Percentiles rank a stretch among this genome's conserved stretches.
These are phyloP conservation scores for Carpatolechia fugitivella DNA, from an alignment of 2,888 invertebrate genomes.

Conservation along the genomic window DNA sequence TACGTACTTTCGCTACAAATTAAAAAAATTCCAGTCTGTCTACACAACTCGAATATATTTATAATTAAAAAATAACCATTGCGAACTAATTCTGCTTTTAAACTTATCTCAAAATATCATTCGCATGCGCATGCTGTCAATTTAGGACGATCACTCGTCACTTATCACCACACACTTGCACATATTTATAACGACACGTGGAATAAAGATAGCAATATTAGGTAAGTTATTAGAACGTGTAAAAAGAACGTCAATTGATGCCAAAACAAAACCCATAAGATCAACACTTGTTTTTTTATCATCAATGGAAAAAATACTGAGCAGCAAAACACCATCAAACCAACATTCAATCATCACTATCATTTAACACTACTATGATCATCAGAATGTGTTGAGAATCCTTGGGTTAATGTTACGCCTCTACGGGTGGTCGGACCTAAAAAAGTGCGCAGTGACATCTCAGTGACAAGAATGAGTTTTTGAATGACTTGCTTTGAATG, in stretches of 20 bases:
- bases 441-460: conserved; percentile 3
- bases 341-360: not conserved
- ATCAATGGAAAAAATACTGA: not conserved
- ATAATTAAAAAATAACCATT: too few relatives aligned
- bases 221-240: too few relatives aligned
- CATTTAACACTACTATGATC: not conserved
- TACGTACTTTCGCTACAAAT: too few relatives aligned
- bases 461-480: not conserved
- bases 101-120: too few relatives aligned
- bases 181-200: too few relatives aligned
- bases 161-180: not conserved
- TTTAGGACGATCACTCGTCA: not conserved
- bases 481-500: not conserved
- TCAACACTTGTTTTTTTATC: too few relatives aligned
- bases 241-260: too few relatives aligned
- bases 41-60: too few relatives aligned
- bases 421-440: not conserved
- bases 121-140: not conserved
- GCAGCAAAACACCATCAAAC: not conserved
- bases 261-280: too few relatives aligned
- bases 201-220: too few relatives aligned
- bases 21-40: too few relatives aligned
- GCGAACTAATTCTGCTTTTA: too few relatives aligned
- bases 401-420: not conserved
- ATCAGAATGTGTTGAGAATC: not conserved